phyloP scores from a whole-genome alignment of 1,140 invertebrate species.

The Oedothorax gibbosus region DNA sequence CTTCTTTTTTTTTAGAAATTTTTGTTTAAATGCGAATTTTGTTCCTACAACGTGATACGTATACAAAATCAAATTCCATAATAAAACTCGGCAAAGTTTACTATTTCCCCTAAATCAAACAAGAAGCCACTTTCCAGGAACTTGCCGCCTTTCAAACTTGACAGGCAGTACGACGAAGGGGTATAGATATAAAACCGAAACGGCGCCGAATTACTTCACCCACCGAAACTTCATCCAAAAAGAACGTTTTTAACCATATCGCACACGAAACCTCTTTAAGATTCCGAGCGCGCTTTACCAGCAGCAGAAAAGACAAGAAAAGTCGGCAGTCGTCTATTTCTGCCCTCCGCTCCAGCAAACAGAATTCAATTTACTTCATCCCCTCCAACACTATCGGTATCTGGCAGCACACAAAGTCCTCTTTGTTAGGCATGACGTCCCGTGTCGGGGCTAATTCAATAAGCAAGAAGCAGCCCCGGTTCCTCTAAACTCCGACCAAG shows the following conservation, averaged over 20 bases:
- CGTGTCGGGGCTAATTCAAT: conserved; percentile 52
- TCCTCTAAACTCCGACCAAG: conserved; percentile 5
- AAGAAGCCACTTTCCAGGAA: too few species aligned
- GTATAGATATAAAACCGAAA: neutral
- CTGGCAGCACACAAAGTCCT: conserved; percentile 37
- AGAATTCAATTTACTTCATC: conserved; percentile 51
- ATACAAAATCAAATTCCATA: too few species aligned
- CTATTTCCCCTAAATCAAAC: too few species aligned
- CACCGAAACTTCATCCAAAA: neutral
- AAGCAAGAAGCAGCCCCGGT: conserved; percentile 42
- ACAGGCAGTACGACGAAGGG: too few species aligned
- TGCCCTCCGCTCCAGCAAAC: conserved; percentile 32
- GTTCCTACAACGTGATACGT: too few species aligned
- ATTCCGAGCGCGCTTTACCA: conserved; percentile 24
- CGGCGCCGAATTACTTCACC: neutral
- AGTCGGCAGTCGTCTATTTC: conserved; percentile 44
- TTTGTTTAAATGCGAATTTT: too few species aligned
- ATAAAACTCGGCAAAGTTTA: too few species aligned
- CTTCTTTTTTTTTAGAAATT: too few species aligned
- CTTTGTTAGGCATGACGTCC: conserved; percentile 55
- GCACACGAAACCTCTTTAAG: conserved; percentile 42
- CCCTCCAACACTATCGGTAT: conserved; percentile 36
- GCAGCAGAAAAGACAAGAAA: conserved; percentile 28
- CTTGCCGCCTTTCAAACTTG: too few species aligned
- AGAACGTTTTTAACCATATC: conserved; percentile 34